Evolutionary conservation across 2,113 vertebrate genomes (phyloP).

Genomic region (Ramphastos sulfuratus): DNA sequence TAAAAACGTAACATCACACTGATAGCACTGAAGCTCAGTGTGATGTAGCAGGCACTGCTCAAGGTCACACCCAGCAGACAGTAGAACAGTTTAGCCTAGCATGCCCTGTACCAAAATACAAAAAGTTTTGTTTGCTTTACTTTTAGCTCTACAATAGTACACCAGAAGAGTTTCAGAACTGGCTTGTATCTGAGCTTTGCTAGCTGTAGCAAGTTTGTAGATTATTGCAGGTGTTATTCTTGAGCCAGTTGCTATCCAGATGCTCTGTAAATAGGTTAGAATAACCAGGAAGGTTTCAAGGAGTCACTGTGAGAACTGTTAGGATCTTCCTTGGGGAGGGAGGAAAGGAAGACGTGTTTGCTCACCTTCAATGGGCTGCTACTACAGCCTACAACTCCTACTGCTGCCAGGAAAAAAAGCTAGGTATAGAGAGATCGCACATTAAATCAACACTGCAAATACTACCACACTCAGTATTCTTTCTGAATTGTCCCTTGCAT

Average conservation of each 20-base stretch:
- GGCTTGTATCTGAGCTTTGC: not conserved
- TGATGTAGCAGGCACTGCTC: not conserved
- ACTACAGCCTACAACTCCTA: constrained; percentile 27
- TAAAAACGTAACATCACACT: not conserved
- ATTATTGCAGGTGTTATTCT: not conserved
- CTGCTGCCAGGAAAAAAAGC: not conserved
- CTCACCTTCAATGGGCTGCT: not conserved
- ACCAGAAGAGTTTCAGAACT: not conserved
- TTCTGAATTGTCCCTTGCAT: constrained; percentile 22
- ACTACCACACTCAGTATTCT: not conserved
- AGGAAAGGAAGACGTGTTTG: not conserved
- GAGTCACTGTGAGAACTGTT: fast-evolving
- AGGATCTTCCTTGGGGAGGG: not conserved
- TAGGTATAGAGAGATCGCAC: not conserved
- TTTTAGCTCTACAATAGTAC: not conserved
- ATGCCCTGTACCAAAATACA: not conserved
- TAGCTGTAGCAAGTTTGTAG: not conserved
- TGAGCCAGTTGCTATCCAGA: not conserved
- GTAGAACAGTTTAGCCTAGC: not conserved
- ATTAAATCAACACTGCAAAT: not conserved
- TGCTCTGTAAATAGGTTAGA: not conserved
- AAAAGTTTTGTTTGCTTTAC: not conserved
- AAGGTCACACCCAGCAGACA: not conserved
- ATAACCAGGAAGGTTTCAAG: not conserved
- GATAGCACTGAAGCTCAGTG: not conserved